Evolutionary conservation across 2,888 invertebrate species (phyloP).

Genomic region (Diplolepis rosae): DNA sequence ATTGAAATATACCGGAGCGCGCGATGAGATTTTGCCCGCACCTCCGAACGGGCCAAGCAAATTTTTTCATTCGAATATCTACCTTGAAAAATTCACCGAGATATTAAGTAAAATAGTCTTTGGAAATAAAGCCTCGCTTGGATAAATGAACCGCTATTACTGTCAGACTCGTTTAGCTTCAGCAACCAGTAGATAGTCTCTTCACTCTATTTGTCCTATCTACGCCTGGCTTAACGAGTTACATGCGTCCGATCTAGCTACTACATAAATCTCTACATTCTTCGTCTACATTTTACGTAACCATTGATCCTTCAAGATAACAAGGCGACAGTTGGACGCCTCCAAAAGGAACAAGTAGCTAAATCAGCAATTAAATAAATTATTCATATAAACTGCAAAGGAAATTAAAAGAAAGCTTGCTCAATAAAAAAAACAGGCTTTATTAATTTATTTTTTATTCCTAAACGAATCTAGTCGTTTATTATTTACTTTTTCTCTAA

Average conservation of each 20-base stretch:
- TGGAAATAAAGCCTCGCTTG: too few relatives aligned
- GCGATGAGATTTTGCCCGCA: too few relatives aligned
- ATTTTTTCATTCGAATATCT: too few relatives aligned
- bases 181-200: constrained; percentile 39
- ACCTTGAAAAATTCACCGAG: too few relatives aligned
- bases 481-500: too few relatives aligned
- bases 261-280: constrained; percentile 37
- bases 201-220: constrained; percentile 52
- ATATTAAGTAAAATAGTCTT: too few relatives aligned
- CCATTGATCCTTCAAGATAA: constrained; percentile 15
- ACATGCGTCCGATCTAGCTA: constrained; percentile 34
- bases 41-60: too few relatives aligned
- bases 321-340: not conserved
- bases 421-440: not conserved
- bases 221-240: constrained; percentile 41
- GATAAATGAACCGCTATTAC: constrained; percentile 42
- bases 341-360: not conserved
- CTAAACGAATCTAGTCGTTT: too few relatives aligned
- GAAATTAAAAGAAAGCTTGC: not conserved
- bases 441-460: too few relatives aligned
- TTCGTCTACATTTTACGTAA: constrained; percentile 26
- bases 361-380: constrained; percentile 18
- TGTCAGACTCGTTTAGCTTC: constrained; percentile 49
- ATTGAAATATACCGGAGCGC: too few relatives aligned
- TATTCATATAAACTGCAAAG: not conserved